These are phyloP conservation scores for Cataglyphis livida DNA, from an alignment of 2,888 invertebrate genomes.

Conservation along the genomic window DNA sequence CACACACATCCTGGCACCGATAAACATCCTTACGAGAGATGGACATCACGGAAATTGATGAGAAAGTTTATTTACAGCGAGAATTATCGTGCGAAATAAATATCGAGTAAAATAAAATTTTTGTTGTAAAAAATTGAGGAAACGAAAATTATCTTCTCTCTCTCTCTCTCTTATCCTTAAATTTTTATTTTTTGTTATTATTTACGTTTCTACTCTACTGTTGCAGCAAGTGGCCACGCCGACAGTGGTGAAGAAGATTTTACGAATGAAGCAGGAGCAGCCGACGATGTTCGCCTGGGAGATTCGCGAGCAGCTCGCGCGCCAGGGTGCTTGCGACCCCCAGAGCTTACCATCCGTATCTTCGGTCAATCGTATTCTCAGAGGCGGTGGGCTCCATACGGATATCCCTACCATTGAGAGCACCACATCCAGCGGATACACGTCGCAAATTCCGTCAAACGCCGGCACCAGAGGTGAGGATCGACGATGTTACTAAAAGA, in stretches of 20 bases:
- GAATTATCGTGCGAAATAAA: not conserved
- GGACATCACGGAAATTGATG: not conserved
- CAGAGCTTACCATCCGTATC: constrained; percentile 97
- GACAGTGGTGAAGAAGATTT: constrained; percentile 97
- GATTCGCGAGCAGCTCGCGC: constrained; percentile 95
- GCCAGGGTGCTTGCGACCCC: constrained; percentile 96
- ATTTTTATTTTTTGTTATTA: not conserved
- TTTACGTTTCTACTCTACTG: constrained; percentile 16
- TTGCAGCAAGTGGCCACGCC: constrained; percentile 98
- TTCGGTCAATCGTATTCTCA: constrained; percentile 96
- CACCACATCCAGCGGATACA: constrained; percentile 78
- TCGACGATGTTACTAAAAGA: not conserved
- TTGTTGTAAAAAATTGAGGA: not conserved
- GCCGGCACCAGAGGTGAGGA: constrained; percentile 78
- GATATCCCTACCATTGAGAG: constrained; percentile 80
- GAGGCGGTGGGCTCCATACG: constrained; percentile 94
- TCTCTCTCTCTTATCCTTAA: not conserved
- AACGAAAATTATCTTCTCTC: not conserved
- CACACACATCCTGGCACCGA: constrained; percentile 27
- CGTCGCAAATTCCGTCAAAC: constrained; percentile 78
- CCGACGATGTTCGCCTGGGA: constrained; percentile 99
- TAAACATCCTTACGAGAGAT: constrained; percentile 9
- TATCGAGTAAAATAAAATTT: not conserved
- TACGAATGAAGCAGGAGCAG: constrained; percentile 97
- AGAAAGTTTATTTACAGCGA: not conserved